Evolutionary conservation across 2,113 vertebrate genomes (phyloP).

Genomic region (Prionailurus viverrinus): DNA sequence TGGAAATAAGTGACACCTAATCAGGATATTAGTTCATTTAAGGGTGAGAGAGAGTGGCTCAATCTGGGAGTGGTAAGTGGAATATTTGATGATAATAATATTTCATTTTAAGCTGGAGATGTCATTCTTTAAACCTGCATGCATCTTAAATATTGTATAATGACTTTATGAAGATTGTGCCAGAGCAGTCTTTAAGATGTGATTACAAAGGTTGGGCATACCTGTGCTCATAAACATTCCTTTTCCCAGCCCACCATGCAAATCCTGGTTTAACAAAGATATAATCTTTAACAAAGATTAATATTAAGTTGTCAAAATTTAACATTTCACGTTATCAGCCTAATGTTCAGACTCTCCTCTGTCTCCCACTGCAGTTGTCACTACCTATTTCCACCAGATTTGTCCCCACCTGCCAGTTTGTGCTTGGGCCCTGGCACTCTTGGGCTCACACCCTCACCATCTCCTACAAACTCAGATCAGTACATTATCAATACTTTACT

Average conservation of each 20-base stretch:
- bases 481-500: neutral
- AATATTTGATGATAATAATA: neutral
- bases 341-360: neutral
- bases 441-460: too few species aligned
- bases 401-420: neutral
- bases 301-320: neutral
- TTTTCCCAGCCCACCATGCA: neutral
- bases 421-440: too few species aligned
- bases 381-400: neutral
- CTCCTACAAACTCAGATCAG: neutral
- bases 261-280: neutral
- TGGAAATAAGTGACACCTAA: neutral
- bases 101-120: neutral
- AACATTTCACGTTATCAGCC: neutral
- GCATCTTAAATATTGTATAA: neutral
- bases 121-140: conserved; percentile 12
- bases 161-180: neutral
- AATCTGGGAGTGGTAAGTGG: neutral
- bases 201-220: neutral
- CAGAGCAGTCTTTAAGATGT: neutral
- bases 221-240: neutral
- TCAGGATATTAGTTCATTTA: neutral
- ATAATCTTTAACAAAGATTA: neutral
- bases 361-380: neutral
- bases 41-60: neutral